Percentiles rank a stretch among this genome's conserved stretches.
Evolutionary conservation across 2,113 vertebrate species (phyloP).

Genomic region (Ceyx margarethae): DNA sequence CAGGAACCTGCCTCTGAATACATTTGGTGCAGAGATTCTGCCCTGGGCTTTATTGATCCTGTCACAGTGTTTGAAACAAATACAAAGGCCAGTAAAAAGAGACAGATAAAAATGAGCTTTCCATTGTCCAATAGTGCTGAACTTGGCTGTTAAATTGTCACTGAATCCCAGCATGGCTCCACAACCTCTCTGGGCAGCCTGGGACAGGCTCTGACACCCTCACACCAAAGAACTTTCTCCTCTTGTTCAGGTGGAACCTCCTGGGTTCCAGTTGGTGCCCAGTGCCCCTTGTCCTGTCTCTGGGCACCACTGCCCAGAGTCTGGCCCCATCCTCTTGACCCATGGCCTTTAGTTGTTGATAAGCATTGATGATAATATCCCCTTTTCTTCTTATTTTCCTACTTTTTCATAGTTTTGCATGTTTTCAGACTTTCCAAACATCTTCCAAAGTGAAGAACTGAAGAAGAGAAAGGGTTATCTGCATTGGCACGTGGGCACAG

Average conservation of each 20-base stretch:
- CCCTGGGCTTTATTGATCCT: not conserved
- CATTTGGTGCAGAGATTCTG: not conserved
- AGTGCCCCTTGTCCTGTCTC: not conserved
- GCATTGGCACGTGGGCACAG: not conserved
- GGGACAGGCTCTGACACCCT: too few species aligned
- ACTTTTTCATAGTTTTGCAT: not conserved
- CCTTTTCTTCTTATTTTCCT: not conserved
- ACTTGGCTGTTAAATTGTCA: not conserved
- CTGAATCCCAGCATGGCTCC: not conserved
- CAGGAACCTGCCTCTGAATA: fast-evolving
- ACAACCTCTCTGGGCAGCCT: too few species aligned
- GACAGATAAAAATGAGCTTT: not conserved
- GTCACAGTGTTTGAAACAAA: not conserved
- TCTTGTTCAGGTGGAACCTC: not conserved
- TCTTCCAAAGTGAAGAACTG: not conserved
- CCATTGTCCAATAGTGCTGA: not conserved
- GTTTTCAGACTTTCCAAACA: not conserved
- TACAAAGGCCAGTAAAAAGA: not conserved
- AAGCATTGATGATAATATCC: not conserved
- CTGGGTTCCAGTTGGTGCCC: not conserved
- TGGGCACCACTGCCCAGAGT: not conserved
- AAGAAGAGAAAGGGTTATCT: not conserved
- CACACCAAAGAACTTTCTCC: too few species aligned
- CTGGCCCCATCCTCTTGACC: not conserved
- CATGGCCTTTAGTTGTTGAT: not conserved